A percentile compares a stretch with the other conserved stretches of the same genome.
Conservation (phyloP, 2,888 invertebrate genomes). For the Andrena hattorfiana region DNA sequence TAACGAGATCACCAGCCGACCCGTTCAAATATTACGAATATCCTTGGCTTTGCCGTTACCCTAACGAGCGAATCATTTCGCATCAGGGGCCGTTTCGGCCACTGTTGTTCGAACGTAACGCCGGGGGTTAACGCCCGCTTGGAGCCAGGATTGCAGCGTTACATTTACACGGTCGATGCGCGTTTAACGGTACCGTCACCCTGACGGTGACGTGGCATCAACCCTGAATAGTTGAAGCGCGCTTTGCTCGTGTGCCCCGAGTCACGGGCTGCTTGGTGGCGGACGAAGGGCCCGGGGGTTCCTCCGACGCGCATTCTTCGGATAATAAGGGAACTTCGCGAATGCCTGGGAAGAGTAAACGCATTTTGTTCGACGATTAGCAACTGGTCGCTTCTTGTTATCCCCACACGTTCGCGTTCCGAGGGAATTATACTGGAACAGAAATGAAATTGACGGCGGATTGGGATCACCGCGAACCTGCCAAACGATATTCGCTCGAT, state of each 20-base stretch:
- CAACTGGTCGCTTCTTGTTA: too few species aligned
- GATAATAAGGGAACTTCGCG: not conserved
- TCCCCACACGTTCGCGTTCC: too few species aligned
- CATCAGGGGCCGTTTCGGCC: constrained; percentile 11
- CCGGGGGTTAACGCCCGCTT: constrained; percentile 19
- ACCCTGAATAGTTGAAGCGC: constrained; percentile 7
- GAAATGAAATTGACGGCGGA: not conserved
- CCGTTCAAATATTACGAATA: constrained; percentile 43
- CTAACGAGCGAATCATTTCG: constrained; percentile 35
- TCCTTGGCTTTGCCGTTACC: constrained; percentile 36
- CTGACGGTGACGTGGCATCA: constrained; percentile 30
- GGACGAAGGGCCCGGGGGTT: not conserved
- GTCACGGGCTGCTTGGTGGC: constrained; percentile 15
- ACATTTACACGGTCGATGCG: constrained; percentile 13
- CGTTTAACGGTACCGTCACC: constrained; percentile 31
- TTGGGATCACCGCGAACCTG: too few species aligned
- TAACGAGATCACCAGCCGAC: constrained; percentile 40
- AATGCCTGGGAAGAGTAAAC: not conserved
- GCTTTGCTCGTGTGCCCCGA: not conserved
- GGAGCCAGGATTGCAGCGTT: constrained; percentile 8
- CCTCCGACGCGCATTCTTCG: not conserved
- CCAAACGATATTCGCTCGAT: too few species aligned
- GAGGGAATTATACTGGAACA: not conserved
- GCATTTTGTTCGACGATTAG: not conserved
- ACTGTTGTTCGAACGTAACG: constrained; percentile 37